Evolutionary conservation across 2,113 vertebrate species (phyloP).

Genomic region (Tragelaphus buxtoni): DNA sequence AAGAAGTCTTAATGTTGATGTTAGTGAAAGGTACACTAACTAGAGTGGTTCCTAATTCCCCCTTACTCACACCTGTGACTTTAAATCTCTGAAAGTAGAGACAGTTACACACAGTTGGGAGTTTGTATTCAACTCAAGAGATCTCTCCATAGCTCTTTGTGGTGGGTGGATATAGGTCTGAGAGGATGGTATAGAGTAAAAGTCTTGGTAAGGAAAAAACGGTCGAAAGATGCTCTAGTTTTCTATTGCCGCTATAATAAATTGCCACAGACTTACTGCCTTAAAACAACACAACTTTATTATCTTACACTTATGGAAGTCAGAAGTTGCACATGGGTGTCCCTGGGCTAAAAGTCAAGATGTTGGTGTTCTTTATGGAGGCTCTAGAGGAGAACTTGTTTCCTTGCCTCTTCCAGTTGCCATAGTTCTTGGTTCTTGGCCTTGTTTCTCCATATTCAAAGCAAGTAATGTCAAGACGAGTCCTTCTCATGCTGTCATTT

Average conservation of each 20-base stretch:
- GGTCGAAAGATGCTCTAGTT: background rate
- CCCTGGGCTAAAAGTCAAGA: background rate
- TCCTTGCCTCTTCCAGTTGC: background rate
- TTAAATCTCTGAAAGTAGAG: background rate
- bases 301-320: background rate
- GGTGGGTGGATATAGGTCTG: background rate
- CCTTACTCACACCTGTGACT: background rate
- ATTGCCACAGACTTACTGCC: background rate
- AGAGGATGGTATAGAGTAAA: background rate
- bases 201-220: background rate
- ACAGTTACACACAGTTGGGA: background rate
- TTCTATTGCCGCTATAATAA: background rate
- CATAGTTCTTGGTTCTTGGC: background rate
- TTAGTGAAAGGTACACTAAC: background rate
- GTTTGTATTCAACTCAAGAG: background rate
- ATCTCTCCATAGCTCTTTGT: background rate
- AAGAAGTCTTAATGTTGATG: background rate
- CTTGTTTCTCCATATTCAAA: background rate
- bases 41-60: background rate
- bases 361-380: background rate
- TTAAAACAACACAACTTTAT: background rate
- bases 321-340: background rate
- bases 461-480: background rate
- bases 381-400: background rate
- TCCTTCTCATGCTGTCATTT: background rate